Conservation (phyloP, 2,113 vertebrate genomes). For the Ctenomys sociabilis region DNA sequence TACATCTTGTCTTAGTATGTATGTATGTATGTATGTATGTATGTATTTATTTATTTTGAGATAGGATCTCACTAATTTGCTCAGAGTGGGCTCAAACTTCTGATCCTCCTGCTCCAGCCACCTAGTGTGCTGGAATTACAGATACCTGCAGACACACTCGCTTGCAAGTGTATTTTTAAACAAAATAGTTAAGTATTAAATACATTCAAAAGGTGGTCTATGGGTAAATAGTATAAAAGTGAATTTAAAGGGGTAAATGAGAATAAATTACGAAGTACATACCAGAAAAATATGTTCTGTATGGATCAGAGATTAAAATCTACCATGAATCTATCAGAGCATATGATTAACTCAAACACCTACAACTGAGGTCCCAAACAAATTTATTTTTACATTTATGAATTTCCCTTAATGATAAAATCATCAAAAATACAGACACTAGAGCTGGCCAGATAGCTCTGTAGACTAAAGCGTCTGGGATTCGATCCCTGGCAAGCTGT, state of each 20-base stretch:
- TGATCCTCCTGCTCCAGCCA: not conserved
- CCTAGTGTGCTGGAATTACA: not conserved
- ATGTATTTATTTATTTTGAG: not conserved
- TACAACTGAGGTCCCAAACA: not conserved
- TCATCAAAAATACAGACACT: not conserved
- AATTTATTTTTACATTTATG: not conserved
- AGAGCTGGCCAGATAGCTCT: too few species aligned
- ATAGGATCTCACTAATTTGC: not conserved
- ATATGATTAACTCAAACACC: not conserved
- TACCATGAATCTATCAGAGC: not conserved
- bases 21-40: too few species aligned
- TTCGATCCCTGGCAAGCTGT: too few species aligned
- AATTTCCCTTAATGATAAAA: constrained; percentile 11
- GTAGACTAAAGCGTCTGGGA: too few species aligned
- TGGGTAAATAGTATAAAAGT: not conserved
- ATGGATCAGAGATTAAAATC: not conserved
- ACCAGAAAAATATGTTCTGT: not conserved
- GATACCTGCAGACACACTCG: not conserved
- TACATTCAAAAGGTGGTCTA: not conserved
- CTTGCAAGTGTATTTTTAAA: not conserved
- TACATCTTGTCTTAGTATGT: not conserved
- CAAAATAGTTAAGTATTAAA: not conserved
- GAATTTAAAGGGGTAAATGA: not conserved
- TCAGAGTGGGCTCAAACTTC: not conserved
- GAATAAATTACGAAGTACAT: not conserved